phyloP scores from a whole-genome alignment of 2,797 vertebrate genomes.

The Falco biarmicus region DNA sequence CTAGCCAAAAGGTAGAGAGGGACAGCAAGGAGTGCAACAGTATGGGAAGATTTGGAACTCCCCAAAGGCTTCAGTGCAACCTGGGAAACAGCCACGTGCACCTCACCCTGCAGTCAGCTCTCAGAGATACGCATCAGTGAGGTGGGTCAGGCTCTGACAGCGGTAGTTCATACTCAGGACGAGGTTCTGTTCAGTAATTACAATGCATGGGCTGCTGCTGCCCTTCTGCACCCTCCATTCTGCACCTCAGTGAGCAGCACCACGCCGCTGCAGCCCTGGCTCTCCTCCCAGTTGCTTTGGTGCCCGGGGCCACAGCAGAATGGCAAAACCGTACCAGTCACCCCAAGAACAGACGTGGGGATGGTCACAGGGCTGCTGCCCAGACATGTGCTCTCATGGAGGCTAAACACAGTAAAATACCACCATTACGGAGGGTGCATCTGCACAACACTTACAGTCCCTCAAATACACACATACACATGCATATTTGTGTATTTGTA shows the following conservation, averaged over 20 bases:
- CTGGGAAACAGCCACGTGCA: neutral
- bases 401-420: neutral
- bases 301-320: accelerated
- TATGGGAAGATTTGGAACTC: neutral
- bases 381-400: neutral
- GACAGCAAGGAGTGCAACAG: neutral
- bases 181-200: neutral
- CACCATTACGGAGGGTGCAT: accelerated
- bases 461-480: too few species aligned
- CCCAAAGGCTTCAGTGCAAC: neutral
- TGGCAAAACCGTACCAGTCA: neutral
- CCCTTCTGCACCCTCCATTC: too few species aligned
- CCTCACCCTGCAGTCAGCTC: neutral
- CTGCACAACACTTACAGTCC: neutral
- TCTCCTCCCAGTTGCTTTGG: neutral
- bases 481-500: accelerated
- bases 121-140: neutral
- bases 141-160: neutral
- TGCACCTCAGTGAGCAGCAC: neutral
- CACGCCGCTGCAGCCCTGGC: neutral
- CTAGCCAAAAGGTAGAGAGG: neutral
- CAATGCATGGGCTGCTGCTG: neutral
- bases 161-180: neutral
- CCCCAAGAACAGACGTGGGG: accelerated
- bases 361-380: neutral